Conservation (phyloP, 2,113 vertebrate genomes). For the Ranitomeya imitator region DNA sequence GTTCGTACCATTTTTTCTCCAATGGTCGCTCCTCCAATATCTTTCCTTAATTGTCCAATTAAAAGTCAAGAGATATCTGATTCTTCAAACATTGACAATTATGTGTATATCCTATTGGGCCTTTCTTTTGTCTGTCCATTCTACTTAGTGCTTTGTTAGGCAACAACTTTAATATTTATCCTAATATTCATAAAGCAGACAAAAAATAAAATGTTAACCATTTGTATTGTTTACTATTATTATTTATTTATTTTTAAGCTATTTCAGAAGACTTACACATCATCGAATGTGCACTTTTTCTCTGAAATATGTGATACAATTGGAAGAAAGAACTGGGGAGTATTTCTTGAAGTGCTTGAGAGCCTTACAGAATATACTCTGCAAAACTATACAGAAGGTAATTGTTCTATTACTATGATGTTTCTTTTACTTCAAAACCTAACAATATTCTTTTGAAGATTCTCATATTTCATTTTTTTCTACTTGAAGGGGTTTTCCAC, state of each 20-base stretch:
- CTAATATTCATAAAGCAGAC: not conserved
- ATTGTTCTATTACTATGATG: not conserved
- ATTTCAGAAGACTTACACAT: slow-evolving; percentile 22
- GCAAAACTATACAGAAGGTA: slow-evolving; percentile 46
- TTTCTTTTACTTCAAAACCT: not conserved
- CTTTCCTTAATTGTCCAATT: too few relatives aligned
- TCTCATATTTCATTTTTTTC: not conserved
- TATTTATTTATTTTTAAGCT: slow-evolving; percentile 44
- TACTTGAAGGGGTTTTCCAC: too few relatives aligned
- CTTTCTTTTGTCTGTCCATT: too few relatives aligned
- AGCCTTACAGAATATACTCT: slow-evolving; percentile 50
- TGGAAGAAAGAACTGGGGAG: slow-evolving; percentile 49
- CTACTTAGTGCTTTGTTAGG: too few relatives aligned
- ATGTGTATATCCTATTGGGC: too few relatives aligned
- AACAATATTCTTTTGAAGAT: not conserved
- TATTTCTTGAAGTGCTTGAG: slow-evolving; percentile 47
- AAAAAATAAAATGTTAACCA: not conserved
- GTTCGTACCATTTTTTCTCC: too few relatives aligned
- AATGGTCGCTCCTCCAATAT: too few relatives aligned
- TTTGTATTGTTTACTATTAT: not conserved
- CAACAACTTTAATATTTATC: not conserved
- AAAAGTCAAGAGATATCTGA: too few relatives aligned
- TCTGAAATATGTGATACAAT: slow-evolving; percentile 13
- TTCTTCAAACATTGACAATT: too few relatives aligned
- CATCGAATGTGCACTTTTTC: slow-evolving; percentile 9